A percentile compares a stretch with the other conserved stretches of the same genome.
Evolutionary conservation across 2,113 vertebrate genomes (phyloP).

Genomic region (Eulemur rufifrons): DNA sequence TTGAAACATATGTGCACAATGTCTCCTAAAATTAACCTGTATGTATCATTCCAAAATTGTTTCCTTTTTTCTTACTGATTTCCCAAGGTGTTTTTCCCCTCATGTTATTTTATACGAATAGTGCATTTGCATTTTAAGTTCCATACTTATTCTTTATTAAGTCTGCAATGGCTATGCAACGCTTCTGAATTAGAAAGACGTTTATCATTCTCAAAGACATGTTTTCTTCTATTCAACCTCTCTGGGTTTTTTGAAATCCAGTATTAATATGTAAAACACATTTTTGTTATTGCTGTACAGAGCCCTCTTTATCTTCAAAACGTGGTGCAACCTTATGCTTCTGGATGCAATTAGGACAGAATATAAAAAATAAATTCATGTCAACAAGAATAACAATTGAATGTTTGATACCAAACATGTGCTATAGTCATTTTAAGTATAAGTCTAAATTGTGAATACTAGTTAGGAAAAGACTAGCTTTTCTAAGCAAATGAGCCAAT

Average conservation of each 20-base stretch:
- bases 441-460: neutral
- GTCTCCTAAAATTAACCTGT: neutral
- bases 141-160: neutral
- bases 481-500: neutral
- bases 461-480: constrained; percentile 21
- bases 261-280: neutral
- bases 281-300: neutral
- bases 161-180: neutral
- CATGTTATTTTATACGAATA: neutral
- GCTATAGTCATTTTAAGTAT: constrained; percentile 1
- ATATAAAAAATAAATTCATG: neutral
- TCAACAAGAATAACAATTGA: neutral
- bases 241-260: fast-evolving
- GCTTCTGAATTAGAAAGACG: neutral
- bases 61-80: neutral
- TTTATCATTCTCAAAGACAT: neutral
- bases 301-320: neutral
- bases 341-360: neutral
- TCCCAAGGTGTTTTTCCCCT: neutral
- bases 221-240: neutral
- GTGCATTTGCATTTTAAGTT: neutral
- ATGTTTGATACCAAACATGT: neutral
- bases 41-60: neutral
- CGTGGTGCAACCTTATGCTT: neutral
- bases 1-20: neutral